A percentile compares a stretch with the other conserved stretches of the same genome.
phyloP scores from a whole-genome alignment of 2,888 invertebrate genomes.

The Caenorhabditis doughertyi region DNA sequence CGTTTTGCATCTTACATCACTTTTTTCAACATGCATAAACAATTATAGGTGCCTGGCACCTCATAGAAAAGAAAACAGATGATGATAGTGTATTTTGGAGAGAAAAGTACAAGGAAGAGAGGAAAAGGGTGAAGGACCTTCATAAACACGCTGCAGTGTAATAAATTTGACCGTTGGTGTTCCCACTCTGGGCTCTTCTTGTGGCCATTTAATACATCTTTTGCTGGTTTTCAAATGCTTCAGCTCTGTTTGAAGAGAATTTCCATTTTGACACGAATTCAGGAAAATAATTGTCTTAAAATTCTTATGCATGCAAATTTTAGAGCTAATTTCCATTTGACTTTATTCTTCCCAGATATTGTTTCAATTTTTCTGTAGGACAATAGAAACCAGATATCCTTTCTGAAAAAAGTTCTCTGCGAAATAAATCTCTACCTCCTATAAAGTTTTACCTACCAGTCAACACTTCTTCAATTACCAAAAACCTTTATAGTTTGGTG shows the following conservation, averaged over 20 bases:
- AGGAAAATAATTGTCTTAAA: too few relatives aligned
- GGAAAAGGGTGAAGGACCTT: constrained; percentile 2
- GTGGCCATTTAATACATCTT: too few relatives aligned
- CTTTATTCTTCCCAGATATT: too few relatives aligned
- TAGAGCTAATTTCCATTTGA: too few relatives aligned
- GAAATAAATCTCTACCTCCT: too few relatives aligned
- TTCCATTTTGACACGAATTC: too few relatives aligned
- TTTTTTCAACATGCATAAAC: constrained; percentile 38
- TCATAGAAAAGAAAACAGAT: neutral
- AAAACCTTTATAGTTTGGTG: constrained; percentile 45
- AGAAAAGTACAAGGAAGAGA: constrained; percentile 34
- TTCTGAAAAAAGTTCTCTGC: too few relatives aligned
- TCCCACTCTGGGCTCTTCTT: constrained; percentile 8
- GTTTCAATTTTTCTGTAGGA: too few relatives aligned
- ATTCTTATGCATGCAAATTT: too few relatives aligned
- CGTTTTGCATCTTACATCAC: constrained; percentile 45
- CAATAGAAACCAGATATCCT: too few relatives aligned
- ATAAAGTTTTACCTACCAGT: too few relatives aligned
- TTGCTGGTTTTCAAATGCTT: neutral
- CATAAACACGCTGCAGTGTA: constrained; percentile 17
- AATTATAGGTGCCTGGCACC: constrained; percentile 37
- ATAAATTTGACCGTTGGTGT: constrained; percentile 24
- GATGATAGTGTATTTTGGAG: constrained; percentile 29
- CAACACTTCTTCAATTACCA: neutral
- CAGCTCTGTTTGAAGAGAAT: too few relatives aligned